These are phyloP conservation scores for Apostichopus parvimensis DNA, from an alignment of 35 echinoderm and acorn worm genomes.

Conservation along the genomic window DNA sequence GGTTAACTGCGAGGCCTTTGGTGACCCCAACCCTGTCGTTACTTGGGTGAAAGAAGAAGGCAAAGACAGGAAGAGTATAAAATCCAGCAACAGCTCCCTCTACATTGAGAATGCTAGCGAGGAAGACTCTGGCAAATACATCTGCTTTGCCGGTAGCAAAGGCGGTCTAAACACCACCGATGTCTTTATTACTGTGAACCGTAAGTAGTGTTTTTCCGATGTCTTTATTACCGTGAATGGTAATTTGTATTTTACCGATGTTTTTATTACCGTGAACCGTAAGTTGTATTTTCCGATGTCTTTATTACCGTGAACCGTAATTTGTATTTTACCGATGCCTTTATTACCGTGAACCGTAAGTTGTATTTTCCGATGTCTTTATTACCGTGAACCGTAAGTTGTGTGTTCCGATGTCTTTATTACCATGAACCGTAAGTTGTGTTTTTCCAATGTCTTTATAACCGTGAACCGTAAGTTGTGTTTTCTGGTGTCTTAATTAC, in stretches of 20 bases:
- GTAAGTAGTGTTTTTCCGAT: constrained; percentile 52
- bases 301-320: constrained; percentile 69
- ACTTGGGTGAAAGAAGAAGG: constrained; percentile 63
- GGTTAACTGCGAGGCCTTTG: constrained; percentile 82
- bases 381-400: too few relatives aligned
- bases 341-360: background rate
- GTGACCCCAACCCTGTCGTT: constrained; percentile 77
- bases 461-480: background rate
- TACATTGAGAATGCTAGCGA: constrained; percentile 48
- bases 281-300: background rate
- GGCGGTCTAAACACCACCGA: constrained; percentile 82
- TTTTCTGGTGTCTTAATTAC: constrained; percentile 32
- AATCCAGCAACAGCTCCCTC: constrained; percentile 67
- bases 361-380: background rate
- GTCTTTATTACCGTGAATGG: background rate
- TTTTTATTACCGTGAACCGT: background rate
- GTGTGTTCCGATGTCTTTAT: background rate
- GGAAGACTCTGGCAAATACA: constrained; percentile 83
- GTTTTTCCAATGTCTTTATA: background rate
- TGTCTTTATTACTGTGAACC: constrained; percentile 61
- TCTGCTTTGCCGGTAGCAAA: constrained; percentile 83
- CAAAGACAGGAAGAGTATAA: background rate
- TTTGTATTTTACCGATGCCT: background rate
- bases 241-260: background rate
- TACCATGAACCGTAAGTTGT: background rate